These are phyloP conservation scores for Clamator glandarius DNA, from an alignment of 2,797 vertebrate species.

Conservation along the genomic window DNA sequence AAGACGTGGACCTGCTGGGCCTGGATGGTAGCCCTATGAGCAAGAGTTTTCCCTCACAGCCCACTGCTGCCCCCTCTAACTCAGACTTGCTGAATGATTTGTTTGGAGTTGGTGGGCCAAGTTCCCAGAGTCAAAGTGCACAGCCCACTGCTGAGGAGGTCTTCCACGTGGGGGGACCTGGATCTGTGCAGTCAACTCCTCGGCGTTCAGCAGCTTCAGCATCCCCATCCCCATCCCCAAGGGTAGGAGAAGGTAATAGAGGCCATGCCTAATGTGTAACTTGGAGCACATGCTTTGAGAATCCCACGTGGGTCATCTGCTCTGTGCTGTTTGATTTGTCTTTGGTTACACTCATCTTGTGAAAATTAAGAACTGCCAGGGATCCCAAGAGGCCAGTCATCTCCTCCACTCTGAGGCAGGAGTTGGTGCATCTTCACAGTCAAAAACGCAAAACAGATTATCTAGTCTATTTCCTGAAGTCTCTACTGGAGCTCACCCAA, in stretches of 20 bases:
- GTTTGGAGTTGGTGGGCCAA: conserved; percentile 81
- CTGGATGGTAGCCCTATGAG: conserved; percentile 84
- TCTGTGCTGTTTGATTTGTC: not conserved
- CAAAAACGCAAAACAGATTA: not conserved
- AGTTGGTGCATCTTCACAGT: not conserved
- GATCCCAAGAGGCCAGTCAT: not conserved
- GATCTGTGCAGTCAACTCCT: conserved; percentile 92
- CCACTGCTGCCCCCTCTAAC: conserved; percentile 81
- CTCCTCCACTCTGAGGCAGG: not conserved
- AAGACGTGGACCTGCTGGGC: conserved; percentile 93
- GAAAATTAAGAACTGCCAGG: not conserved
- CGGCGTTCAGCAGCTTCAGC: conserved; percentile 84
- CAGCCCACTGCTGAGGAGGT: conserved; percentile 77
- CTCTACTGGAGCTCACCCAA: not conserved
- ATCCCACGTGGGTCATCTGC: not conserved
- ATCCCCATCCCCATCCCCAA: conserved; percentile 88
- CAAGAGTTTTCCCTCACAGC: conserved; percentile 74
- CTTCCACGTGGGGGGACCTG: conserved; percentile 79
- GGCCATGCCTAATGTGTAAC: fast-evolving
- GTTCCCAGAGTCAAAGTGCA: conserved; percentile 56
- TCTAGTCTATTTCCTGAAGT: not conserved
- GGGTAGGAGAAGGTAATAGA: conserved; percentile 80
- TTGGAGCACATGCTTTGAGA: not conserved
- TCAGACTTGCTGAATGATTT: conserved; percentile 93
- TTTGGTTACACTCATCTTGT: fast-evolving